Percentiles rank a stretch among this genome's conserved stretches.
Evolutionary conservation across 1,140 invertebrate genomes (phyloP).

Genomic region (Mylabris phalerata): DNA sequence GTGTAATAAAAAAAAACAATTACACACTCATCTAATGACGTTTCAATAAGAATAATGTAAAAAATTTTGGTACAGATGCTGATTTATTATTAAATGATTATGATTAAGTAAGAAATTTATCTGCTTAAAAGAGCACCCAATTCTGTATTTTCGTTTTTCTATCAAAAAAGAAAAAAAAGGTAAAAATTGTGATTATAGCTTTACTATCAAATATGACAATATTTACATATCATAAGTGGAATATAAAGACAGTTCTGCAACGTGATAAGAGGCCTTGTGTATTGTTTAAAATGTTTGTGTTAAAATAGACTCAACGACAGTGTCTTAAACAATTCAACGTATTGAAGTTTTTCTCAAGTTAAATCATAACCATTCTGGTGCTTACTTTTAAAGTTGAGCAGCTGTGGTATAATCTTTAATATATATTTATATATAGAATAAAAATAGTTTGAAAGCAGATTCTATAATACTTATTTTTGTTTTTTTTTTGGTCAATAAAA

Average conservation of each 20-base stretch:
- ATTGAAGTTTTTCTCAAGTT: conserved; percentile 9
- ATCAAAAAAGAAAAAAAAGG: conserved; percentile 12
- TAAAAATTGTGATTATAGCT: conserved; percentile 34
- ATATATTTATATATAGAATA: not conserved
- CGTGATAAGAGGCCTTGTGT: conserved; percentile 41
- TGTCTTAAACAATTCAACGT: conserved; percentile 32
- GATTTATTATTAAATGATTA: conserved; percentile 14
- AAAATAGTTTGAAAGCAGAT: not conserved
- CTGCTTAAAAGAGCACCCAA: conserved; percentile 11
- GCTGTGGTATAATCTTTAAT: conserved; percentile 25
- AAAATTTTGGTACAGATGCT: conserved; percentile 14
- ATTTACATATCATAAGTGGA: conserved; percentile 40
- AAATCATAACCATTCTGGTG: conserved; percentile 31
- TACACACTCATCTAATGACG: not conserved
- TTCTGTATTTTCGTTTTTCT: conserved; percentile 8
- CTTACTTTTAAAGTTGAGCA: conserved; percentile 30
- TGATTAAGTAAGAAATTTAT: conserved; percentile 10
- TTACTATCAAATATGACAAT: conserved; percentile 38
- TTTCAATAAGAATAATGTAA: not conserved
- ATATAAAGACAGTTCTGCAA: conserved; percentile 26
- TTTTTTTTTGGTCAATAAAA: not conserved
- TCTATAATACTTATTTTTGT: not conserved
- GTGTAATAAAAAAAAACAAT: not conserved
- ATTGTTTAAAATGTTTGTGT: conserved; percentile 24
- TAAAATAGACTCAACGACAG: conserved; percentile 32